Base-by-base conservation (phyloP, 2,113 vertebrate genomes). In the Gymnarchus niloticus region DNA sequence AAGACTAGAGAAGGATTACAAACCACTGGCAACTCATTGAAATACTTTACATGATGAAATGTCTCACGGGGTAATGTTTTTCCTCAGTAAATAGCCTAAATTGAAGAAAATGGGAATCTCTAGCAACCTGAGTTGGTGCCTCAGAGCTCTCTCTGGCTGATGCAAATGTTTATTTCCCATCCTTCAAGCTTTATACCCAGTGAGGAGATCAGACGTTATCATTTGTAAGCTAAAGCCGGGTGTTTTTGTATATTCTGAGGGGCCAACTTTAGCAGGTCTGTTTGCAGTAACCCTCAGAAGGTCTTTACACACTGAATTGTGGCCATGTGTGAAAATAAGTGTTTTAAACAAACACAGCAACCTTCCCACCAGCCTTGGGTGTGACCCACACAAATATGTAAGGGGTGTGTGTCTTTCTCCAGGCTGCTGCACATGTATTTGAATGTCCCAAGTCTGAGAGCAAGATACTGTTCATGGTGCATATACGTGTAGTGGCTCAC, bases 371-470 rank as follows among this genome's bases (percentile, higher is more conserved):
- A 61, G 49, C 44, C 56, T 33, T 54, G 85, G 85, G 85, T 56
- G 85, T 86, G 80, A 51, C 85, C 33, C 21, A 33, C 41, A 52
- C 51, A 61, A 54, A 59, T 46, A 54, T 69, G 23, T 9, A 82
- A 51, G 86, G 56, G 33, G 2, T 52, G 52, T 81, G 56, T 82
- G 78, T 83, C 12, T 73, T 37, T 61, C 17, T n/a, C 14, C 21
- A 56, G 49, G 7, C 19, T 48, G 46, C 17, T 84, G 19, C n/a
- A 37, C 83, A 44, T 0, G 17, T 84, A 46, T 73, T 14, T 28
- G 80, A 28, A 48, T 81, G 49, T 28, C 61, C 33, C 28, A 69
- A 12, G 3, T 37, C 19, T 33, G 10, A 69, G 61, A 65, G 12
- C 28, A 17, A 69, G 14, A 33, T 37, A 33, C 4, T 37, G 28